A percentile compares a stretch with the other conserved stretches of the same genome.
These are phyloP conservation scores for Acestrorhynchus altus DNA, from an alignment of 2,797 vertebrate genomes.

Conservation along the genomic window DNA sequence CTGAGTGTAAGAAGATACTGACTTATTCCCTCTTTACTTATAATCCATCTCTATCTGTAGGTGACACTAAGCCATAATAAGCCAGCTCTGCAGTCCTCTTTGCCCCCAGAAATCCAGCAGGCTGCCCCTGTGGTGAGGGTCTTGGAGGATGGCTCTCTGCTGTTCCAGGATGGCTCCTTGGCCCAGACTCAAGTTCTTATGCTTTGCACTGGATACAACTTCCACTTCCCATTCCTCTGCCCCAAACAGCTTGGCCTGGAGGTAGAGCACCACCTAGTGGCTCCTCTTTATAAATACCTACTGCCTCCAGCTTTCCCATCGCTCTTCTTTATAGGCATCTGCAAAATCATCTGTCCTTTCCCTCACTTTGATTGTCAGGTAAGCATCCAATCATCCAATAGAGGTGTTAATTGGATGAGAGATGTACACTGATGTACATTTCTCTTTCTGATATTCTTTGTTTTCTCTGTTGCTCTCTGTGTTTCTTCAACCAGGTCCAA, in stretches of 20 bases:
- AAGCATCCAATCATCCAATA: too few relatives aligned
- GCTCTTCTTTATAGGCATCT: slow-evolving; percentile 79
- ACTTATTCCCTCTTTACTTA: slow-evolving; percentile 14
- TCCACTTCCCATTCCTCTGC: slow-evolving; percentile 75
- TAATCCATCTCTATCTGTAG: slow-evolving; percentile 38
- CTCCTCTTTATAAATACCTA: slow-evolving; percentile 75
- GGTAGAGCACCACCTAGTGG: slow-evolving; percentile 67
- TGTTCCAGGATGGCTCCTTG: slow-evolving; percentile 71
- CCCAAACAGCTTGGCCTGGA: slow-evolving; percentile 63
- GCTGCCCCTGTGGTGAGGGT: slow-evolving; percentile 61
- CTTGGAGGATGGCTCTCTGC: slow-evolving; percentile 63
- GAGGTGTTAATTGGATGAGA: background rate
- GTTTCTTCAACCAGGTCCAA: slow-evolving; percentile 66
- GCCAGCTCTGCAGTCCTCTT: slow-evolving; percentile 60
- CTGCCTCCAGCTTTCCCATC: slow-evolving; percentile 76
- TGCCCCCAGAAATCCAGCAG: slow-evolving; percentile 69
- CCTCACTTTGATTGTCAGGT: slow-evolving; percentile 81
- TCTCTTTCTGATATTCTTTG: background rate
- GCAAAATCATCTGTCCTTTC: slow-evolving; percentile 80
- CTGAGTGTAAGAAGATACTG: background rate
- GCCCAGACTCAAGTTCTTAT: slow-evolving; percentile 72
- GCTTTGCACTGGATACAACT: slow-evolving; percentile 84
- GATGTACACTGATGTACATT: background rate
- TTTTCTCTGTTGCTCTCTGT: background rate
- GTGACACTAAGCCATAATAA: slow-evolving; percentile 78